Base-by-base conservation (phyloP, 2,888 invertebrate species). In the Clitarchus hookeri region DNA sequence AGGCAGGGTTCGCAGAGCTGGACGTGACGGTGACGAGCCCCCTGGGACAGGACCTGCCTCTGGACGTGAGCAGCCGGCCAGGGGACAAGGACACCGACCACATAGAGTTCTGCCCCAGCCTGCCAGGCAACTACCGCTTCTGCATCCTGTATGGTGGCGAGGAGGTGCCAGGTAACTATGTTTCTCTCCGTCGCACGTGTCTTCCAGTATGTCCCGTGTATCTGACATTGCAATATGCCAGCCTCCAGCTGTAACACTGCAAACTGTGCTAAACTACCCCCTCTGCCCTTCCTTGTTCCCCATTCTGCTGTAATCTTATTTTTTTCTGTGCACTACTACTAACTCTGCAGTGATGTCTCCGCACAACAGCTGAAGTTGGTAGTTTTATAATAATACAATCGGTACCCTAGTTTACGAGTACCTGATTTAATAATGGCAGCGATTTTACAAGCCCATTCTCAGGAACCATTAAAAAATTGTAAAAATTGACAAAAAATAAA, bases 1-100 rank as follows among this genome's bases (percentile, higher is more conserved):
- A 96, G 90, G 97, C 96, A 65, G 98, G 97, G 65, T 93, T 95
- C 85, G 97, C 97, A 0, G 97, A 97, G 89, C 91, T 98, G 84
- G 97, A 97, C 90, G 96, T 98, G 6, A 95, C 96, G 82, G 97
- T 98, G 80, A 96, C 97, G 80, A 96, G 97, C 88, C 97, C 98
- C 44, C 94, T 96, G 44, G 97, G 97, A 84, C 95, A 96, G 89
- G 95, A 95, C 87, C 92, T 98, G 65, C 96, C 97, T 0, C 95
- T 98, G 8, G 95, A 97, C 90, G 94, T 97, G 25, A 94, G 92
- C 82, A 93, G 93, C 27, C 93, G 96, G 36, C 91, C 91, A 79
- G 91, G 91, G 87, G 95, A 96, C 85, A 96, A 96, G 87, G 93
- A 93, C 44, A 91, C 93, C 19, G 94, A 95, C 89, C 94, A 96